phyloP scores from a whole-genome alignment of 2,888 invertebrate genomes.

The Blomia tropicalis region DNA sequence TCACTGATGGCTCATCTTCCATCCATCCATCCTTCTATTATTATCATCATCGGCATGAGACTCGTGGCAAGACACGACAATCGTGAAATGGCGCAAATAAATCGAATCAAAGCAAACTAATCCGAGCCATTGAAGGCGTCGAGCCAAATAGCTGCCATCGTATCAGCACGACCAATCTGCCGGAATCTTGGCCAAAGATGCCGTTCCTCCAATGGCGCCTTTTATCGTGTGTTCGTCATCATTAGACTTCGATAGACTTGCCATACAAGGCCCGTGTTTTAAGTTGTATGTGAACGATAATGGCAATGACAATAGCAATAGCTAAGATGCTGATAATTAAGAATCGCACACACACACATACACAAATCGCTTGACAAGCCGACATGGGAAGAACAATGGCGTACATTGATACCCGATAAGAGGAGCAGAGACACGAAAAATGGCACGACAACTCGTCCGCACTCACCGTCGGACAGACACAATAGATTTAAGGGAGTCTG shows the following conservation, averaged over 20 bases:
- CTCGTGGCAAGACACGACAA: not conserved
- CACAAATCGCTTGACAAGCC: not conserved
- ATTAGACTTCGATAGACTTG: not conserved
- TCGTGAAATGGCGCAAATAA: not conserved
- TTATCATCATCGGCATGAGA: too few relatives aligned
- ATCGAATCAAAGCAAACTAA: conserved; percentile 12
- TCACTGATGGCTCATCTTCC: not conserved
- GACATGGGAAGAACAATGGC: not conserved
- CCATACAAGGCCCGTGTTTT: not conserved
- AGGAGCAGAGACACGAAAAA: not conserved
- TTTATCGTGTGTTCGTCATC: not conserved
- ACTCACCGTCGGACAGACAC: too few relatives aligned
- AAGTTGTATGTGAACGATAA: too few relatives aligned
- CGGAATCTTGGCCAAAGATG: not conserved
- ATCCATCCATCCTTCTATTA: not conserved
- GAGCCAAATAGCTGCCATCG: conserved; percentile 8
- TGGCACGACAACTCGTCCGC: too few relatives aligned
- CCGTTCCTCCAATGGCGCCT: not conserved
- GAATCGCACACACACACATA: too few relatives aligned
- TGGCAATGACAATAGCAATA: too few relatives aligned
- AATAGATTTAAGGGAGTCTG: too few relatives aligned
- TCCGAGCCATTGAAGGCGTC: conserved; percentile 8
- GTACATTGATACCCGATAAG: not conserved
- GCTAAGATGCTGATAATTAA: not conserved
- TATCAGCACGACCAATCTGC: not conserved